Evolutionary conservation across 2,888 invertebrate genomes (phyloP), one percentile per base, ranked within the genome.

Genomic region (Nezara viridula): DNA sequence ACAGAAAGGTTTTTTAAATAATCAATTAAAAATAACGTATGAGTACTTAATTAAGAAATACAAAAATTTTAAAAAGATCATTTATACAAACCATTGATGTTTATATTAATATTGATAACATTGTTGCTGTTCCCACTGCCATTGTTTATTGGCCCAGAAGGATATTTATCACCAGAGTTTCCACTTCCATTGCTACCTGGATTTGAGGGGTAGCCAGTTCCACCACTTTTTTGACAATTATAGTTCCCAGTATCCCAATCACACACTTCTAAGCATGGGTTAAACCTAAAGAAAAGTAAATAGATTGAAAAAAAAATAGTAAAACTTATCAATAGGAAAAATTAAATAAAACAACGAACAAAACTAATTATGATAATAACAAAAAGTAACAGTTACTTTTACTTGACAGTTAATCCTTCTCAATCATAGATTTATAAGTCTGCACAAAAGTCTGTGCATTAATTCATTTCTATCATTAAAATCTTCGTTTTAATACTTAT

Each of bases 251-350:
- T 52, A 49, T 88, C 88, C 88, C 88, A 88, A 52, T 85, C 88
- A 44, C 88, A 88, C 14, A 88, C 88, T 81, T 88, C 88, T 50
- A 88, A 55, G 16, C 85, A 21, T 19, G 88, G 88, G 44, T 88
- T 81, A 32, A 88, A 88, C 88, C 88, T 88, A 52, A 2, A 44
- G 2, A 7, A 32, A 60, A 37, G 21, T 10, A 27, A n/a, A 6
- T 44, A 27, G 4, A 85, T 44, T 37, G 12, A 49, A 49, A 37
- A 47, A 47, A 44, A 49, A n/a, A 27, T n/a, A 2, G 21, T 19
- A 21, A 19, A 14, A 21, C 19, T 50, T 50, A 50, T n/a, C 5
- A n/a, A 55, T 10, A 12, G n/a, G n/a, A 55, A 55, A 55, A 55
- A 21, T 1, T 9, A 55, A n/a, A n/a, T 16, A n/a, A 55, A 55